Evolutionary conservation across 2,797 vertebrate genomes (phyloP).

Genomic region (Jordanella pulchra): DNA sequence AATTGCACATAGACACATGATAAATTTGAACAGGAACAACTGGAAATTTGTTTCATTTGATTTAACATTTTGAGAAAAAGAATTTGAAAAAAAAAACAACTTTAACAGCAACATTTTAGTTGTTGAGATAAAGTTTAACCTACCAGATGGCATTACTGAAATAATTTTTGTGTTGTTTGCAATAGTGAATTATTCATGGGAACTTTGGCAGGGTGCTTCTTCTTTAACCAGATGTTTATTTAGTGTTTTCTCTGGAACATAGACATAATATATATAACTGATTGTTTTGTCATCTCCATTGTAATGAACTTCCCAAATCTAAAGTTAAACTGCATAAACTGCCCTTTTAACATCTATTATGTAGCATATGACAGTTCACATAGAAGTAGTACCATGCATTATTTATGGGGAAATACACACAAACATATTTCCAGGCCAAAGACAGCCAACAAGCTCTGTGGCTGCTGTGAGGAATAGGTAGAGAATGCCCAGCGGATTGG

Average conservation of each 20-base stretch:
- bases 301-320: conserved; percentile 63
- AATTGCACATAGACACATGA: conserved; percentile 10
- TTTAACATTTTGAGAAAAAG: conserved; percentile 27
- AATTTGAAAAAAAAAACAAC: conserved; percentile 23
- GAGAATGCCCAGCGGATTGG: conserved; percentile 52
- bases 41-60: conserved; percentile 7
- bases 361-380: conserved; percentile 83
- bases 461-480: conserved; percentile 72
- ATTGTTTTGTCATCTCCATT: conserved; percentile 42
- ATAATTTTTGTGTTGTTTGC: conserved; percentile 70
- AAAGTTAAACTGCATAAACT: conserved; percentile 77
- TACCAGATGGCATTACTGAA: conserved; percentile 77
- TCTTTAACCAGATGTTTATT: conserved; percentile 64
- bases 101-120: conserved; percentile 30
- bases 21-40: conserved; percentile 9
- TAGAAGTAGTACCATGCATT: conserved; percentile 85
- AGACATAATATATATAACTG: conserved; percentile 55
- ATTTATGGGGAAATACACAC: conserved; percentile 83
- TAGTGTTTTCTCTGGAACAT: conserved; percentile 68
- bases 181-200: conserved; percentile 81
- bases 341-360: conserved; percentile 86
- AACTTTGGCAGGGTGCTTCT: conserved; percentile 50
- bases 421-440: conserved; percentile 69
- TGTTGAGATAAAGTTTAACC: conserved; percentile 59
- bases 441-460: conserved; percentile 65